Conservation (phyloP, 37 sponge, comb jelly and placozoan genomes). For the Amphimedon queenslandica region DNA sequence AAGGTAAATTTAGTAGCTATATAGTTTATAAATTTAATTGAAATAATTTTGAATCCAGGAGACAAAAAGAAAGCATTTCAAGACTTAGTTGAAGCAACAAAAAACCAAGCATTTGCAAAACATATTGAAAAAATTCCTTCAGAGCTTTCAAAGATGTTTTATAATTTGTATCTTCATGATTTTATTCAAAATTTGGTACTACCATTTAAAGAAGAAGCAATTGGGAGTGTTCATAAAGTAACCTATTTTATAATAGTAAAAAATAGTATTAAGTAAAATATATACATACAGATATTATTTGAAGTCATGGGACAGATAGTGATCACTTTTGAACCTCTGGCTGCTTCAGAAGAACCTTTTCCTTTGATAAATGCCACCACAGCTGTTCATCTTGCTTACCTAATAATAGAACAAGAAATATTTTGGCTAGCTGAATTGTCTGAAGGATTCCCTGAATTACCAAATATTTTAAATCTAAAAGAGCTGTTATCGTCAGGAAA, state of each 20-base stretch:
- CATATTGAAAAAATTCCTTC: neutral
- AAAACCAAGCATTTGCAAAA: neutral
- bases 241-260: neutral
- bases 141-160: neutral
- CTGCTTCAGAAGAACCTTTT: neutral
- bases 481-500: neutral
- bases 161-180: conserved; percentile 1
- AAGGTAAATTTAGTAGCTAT: neutral
- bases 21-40: neutral
- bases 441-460: neutral
- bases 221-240: neutral
- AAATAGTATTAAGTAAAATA: neutral
- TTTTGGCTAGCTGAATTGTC: conserved; percentile 1
- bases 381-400: neutral
- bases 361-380: neutral
- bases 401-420: neutral
- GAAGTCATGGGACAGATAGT: neutral
- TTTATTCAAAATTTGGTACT: neutral
- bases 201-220: neutral
- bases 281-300: neutral
- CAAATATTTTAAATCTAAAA: neutral
- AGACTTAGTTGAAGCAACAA: neutral
- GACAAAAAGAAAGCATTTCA: neutral
- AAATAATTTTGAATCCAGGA: neutral
- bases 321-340: neutral